These are phyloP conservation scores for Orchesella cincta DNA, from an alignment of 1,140 invertebrate species.

Conservation along the genomic window DNA sequence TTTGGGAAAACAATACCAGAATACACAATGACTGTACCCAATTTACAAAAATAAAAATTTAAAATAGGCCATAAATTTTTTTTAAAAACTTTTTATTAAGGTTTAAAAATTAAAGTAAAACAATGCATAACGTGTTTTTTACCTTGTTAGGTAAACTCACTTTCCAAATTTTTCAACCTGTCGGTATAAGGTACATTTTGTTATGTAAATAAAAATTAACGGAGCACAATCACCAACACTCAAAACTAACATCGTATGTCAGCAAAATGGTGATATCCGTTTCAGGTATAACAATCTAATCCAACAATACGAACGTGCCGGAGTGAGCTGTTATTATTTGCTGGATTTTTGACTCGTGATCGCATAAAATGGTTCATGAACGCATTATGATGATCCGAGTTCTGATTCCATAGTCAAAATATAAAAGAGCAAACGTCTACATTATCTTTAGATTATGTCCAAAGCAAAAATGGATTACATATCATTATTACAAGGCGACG, in stretches of 20 bases:
- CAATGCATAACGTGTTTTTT: not conserved
- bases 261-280: not conserved
- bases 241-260: not conserved
- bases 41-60: too few relatives aligned
- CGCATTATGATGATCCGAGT: not conserved
- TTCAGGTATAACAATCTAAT: not conserved
- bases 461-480: not conserved
- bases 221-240: not conserved
- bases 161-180: too few relatives aligned
- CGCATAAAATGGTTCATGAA: not conserved
- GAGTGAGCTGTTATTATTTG: not conserved
- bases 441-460: slow-evolving; percentile 13
- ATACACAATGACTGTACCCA: not conserved
- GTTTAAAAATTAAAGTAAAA: not conserved
- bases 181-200: too few relatives aligned
- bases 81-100: not conserved
- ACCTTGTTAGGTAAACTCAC: not conserved
- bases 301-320: slow-evolving; percentile 17
- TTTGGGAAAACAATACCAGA: not conserved
- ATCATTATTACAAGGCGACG: slow-evolving; percentile 4
- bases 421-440: not conserved
- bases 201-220: not conserved
- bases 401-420: not conserved
- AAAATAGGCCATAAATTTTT: too few relatives aligned
- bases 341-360: not conserved